Percentiles rank a stretch among this genome's conserved stretches.
Conservation (phyloP, 2,888 invertebrate genomes). For the Apotomis betuletana region DNA sequence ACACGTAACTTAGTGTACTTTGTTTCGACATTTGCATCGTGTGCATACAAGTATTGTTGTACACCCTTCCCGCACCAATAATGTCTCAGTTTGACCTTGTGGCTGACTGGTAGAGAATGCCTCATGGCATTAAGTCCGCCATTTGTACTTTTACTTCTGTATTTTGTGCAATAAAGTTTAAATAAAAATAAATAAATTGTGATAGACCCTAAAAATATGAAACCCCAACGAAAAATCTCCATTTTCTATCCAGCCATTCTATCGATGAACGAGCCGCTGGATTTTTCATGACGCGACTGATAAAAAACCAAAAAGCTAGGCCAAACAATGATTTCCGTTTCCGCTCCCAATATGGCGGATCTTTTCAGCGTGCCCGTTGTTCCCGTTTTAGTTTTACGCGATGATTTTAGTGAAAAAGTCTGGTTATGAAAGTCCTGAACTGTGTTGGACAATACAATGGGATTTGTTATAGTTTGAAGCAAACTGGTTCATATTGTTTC, state of each 20-base stretch:
- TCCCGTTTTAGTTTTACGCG: constrained; percentile 28
- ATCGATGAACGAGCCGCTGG: constrained; percentile 28
- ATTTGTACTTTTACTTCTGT: too few species aligned
- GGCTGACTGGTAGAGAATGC: too few species aligned
- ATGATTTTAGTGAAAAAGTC: constrained; percentile 28
- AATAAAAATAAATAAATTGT: too few species aligned
- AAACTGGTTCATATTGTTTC: not conserved
- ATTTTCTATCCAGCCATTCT: constrained; percentile 7
- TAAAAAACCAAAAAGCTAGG: constrained; percentile 29
- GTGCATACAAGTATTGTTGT: too few species aligned
- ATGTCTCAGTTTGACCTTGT: too few species aligned
- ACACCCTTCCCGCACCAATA: too few species aligned
- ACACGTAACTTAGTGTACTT: too few species aligned
- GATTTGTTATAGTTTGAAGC: not conserved
- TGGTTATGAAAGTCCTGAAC: constrained; percentile 8
- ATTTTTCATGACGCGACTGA: constrained; percentile 38
- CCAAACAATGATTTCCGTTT: constrained; percentile 45
- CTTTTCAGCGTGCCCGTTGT: constrained; percentile 32
- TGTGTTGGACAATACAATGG: constrained; percentile 3
- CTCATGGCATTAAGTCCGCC: too few species aligned
- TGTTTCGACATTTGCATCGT: too few species aligned
- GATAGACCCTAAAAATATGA: not conserved
- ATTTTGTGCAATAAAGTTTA: too few species aligned
- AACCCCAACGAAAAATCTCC: not conserved
- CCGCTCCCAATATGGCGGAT: constrained; percentile 44